These are phyloP conservation scores for Apogon talboti DNA, from an alignment of 2,797 vertebrate genomes.

Conservation along the genomic window DNA sequence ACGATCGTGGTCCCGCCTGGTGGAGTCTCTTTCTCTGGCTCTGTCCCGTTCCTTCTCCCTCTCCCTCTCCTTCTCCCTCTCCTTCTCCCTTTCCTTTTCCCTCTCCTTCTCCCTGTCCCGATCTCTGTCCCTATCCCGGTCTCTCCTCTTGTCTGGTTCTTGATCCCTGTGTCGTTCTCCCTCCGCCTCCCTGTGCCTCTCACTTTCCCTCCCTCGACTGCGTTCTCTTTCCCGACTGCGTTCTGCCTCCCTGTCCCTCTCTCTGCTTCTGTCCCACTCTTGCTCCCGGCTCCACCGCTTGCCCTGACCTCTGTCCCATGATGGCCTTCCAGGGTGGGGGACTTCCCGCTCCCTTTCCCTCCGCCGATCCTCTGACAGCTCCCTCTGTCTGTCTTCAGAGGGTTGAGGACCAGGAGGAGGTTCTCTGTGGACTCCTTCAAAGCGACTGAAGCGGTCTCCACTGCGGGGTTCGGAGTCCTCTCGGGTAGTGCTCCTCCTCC, in stretches of 20 bases:
- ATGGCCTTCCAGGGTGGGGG: constrained; percentile 75
- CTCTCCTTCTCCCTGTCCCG: constrained; percentile 64
- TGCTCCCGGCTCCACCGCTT: constrained; percentile 88
- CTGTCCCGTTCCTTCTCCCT: constrained; percentile 24
- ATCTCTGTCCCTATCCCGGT: constrained; percentile 66
- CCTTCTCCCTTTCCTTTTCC: constrained; percentile 54
- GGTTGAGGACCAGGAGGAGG: constrained; percentile 74
- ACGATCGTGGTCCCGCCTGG: constrained; percentile 60
- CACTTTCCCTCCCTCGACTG: constrained; percentile 50
- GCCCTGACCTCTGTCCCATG: constrained; percentile 87
- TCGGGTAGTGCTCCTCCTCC: constrained; percentile 81
- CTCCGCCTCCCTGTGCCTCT: constrained; percentile 41
- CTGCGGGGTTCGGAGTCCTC: constrained; percentile 86
- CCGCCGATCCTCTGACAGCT: constrained; percentile 82
- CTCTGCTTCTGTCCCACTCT: constrained; percentile 82
- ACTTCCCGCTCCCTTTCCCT: constrained; percentile 90
- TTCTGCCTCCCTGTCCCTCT: constrained; percentile 75
- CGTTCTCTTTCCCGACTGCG: constrained; percentile 63
- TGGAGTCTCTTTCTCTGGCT: constrained; percentile 54
- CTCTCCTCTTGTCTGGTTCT: constrained; percentile 35
- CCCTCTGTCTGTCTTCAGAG: constrained; percentile 59
- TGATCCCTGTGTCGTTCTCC: constrained; percentile 45
- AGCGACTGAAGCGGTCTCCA: constrained; percentile 87
- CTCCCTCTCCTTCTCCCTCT: constrained; percentile 36
- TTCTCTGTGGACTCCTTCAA: constrained; percentile 86